Evolutionary conservation across 2,113 vertebrate species (phyloP).

Genomic region (Hemichromis elongatus): DNA sequence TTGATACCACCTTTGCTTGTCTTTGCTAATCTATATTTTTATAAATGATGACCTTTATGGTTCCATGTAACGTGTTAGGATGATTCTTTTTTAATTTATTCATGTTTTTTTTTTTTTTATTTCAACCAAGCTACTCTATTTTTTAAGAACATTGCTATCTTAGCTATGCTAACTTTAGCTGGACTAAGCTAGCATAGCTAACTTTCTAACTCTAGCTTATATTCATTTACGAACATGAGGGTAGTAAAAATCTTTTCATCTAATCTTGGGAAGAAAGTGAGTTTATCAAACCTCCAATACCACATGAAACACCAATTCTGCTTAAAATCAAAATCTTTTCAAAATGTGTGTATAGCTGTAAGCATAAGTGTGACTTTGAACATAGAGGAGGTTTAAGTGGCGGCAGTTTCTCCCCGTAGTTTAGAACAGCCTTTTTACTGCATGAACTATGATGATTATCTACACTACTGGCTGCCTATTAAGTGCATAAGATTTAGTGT

Average conservation of each 20-base stretch:
- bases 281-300: background rate
- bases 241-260: background rate
- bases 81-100: rapidly evolving
- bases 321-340: background rate
- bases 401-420: conserved; percentile 17
- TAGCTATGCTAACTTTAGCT: background rate
- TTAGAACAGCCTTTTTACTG: conserved; percentile 24
- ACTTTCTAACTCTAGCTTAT: background rate
- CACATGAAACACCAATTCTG: background rate
- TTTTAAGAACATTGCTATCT: background rate
- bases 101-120: background rate
- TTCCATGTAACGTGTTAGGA: background rate
- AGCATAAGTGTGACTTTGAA: background rate
- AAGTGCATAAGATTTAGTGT: conserved; percentile 76
- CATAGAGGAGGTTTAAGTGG: conserved; percentile 35
- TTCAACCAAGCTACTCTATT: background rate
- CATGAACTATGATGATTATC: conserved; percentile 37
- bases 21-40: background rate
- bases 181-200: background rate
- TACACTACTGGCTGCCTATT: conserved; percentile 53
- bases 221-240: background rate
- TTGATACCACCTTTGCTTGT: background rate
- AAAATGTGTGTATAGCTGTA: background rate
- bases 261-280: background rate
- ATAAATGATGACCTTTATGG: background rate